Conservation (phyloP, 2,888 invertebrate genomes). For the Mythimna loreyi region DNA sequence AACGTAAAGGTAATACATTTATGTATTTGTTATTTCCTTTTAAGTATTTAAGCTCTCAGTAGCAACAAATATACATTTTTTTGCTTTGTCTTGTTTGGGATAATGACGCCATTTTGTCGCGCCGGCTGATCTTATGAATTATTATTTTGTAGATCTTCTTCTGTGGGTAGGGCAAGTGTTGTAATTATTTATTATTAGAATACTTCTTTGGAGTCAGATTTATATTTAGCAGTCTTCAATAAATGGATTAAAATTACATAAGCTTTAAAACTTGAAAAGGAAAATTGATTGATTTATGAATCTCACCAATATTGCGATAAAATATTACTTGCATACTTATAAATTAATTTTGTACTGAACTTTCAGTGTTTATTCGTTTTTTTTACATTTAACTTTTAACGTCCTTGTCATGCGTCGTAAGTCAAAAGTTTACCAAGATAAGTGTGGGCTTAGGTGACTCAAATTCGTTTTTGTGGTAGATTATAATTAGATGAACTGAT, state of each 20-base stretch:
- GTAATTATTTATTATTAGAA: constrained; percentile 68
- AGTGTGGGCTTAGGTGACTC: constrained; percentile 53
- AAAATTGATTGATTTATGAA: constrained; percentile 64
- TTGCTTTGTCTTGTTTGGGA: constrained; percentile 84
- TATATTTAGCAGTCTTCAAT: constrained; percentile 53
- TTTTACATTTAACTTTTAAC: constrained; percentile 6
- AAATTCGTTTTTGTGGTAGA: constrained; percentile 43
- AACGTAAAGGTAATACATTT: constrained; percentile 73
- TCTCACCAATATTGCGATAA: constrained; percentile 56
- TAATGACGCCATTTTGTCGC: constrained; percentile 91
- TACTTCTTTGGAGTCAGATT: constrained; percentile 51
- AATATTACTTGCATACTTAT: constrained; percentile 37
- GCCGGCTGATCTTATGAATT: constrained; percentile 89
- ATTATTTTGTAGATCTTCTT: constrained; percentile 79
- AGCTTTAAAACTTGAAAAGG: constrained; percentile 53
- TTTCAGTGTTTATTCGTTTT: constrained; percentile 12
- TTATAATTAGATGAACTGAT: constrained; percentile 52
- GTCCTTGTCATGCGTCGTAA: constrained; percentile 25
- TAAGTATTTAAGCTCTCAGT: constrained; percentile 6
- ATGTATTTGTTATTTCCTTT: constrained; percentile 35
- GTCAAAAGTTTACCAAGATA: constrained; percentile 33
- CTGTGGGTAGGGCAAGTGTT: constrained; percentile 72
- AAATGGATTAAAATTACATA: constrained; percentile 60
- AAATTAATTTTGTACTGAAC: constrained; percentile 27
- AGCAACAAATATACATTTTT: constrained; percentile 60